A percentile compares a stretch with the other conserved stretches of the same genome.
phyloP scores from a whole-genome alignment of 2,113 vertebrate species.

The Varanus salvator region DNA sequence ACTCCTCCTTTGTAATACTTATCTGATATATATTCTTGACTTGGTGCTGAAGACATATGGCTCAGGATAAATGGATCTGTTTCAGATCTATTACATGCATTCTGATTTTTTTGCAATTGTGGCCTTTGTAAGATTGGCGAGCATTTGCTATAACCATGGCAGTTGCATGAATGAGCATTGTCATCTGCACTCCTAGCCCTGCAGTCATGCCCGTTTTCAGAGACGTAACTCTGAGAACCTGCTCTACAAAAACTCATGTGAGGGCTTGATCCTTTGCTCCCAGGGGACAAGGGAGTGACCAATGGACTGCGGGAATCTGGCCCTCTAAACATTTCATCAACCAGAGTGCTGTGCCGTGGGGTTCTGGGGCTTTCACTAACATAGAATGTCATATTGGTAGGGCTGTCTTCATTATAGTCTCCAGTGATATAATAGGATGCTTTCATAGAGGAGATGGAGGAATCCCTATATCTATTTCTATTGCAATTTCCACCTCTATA shows the following conservation, averaged over 20 bases:
- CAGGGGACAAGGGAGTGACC: slow-evolving; percentile 72
- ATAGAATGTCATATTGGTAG: slow-evolving; percentile 78
- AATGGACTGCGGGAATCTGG: slow-evolving; percentile 75
- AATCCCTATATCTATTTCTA: slow-evolving; percentile 77
- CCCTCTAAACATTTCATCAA: slow-evolving; percentile 77
- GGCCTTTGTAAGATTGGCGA: slow-evolving; percentile 75
- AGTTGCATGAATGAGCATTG: slow-evolving; percentile 45
- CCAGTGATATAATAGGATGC: slow-evolving; percentile 74
- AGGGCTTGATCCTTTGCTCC: slow-evolving; percentile 82
- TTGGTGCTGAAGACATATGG: slow-evolving; percentile 71
- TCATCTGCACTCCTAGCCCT: slow-evolving; percentile 62
- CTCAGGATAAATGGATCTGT: slow-evolving; percentile 86
- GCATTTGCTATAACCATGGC: slow-evolving; percentile 62
- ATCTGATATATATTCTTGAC: slow-evolving; percentile 61
- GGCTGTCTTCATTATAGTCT: slow-evolving; percentile 78
- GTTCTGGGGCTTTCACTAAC: slow-evolving; percentile 74
- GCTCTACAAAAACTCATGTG: slow-evolving; percentile 76
- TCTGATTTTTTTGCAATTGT: slow-evolving; percentile 69
- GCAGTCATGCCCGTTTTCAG: slow-evolving; percentile 82
- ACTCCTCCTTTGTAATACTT: slow-evolving; percentile 70
- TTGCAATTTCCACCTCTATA: slow-evolving; percentile 77
- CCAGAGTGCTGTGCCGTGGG: slow-evolving; percentile 80
- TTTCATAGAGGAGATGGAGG: slow-evolving; percentile 73
- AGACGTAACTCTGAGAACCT: slow-evolving; percentile 76
- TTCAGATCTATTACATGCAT: slow-evolving; percentile 78